Evolutionary conservation across 2,113 vertebrate genomes (phyloP).

Genomic region (Callorhinus ursinus): DNA sequence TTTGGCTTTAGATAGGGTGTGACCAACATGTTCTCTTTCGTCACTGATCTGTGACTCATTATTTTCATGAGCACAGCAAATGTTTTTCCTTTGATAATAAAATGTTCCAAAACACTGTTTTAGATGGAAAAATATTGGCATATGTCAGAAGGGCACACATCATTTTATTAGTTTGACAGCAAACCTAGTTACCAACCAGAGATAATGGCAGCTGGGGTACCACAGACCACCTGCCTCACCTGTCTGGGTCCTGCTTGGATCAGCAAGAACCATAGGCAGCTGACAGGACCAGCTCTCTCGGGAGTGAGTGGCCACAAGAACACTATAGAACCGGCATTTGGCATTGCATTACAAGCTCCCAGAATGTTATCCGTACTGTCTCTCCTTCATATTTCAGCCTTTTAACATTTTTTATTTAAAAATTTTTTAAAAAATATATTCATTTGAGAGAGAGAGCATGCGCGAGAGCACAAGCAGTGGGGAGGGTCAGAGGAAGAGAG

Average conservation of each 20-base stretch:
- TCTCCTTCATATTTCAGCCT: neutral
- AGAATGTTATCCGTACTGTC: neutral
- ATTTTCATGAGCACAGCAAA: slow-evolving; percentile 51
- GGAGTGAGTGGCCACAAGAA: neutral
- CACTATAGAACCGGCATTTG: neutral
- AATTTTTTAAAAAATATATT: neutral
- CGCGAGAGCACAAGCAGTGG: neutral
- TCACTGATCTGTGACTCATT: slow-evolving; percentile 51
- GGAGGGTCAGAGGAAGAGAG: neutral
- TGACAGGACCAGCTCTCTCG: neutral
- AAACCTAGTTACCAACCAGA: neutral
- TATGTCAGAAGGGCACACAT: neutral
- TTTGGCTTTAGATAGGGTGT: neutral
- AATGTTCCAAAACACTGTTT: slow-evolving; percentile 55
- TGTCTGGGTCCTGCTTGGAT: neutral
- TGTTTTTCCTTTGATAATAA: slow-evolving; percentile 61
- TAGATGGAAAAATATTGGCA: slow-evolving; percentile 22
- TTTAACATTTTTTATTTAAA: neutral
- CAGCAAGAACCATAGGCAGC: neutral
- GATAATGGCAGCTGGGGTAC: neutral
- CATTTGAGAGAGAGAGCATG: neutral
- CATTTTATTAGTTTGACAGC: neutral
- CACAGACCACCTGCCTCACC: neutral
- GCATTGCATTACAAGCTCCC: neutral
- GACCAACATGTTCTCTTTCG: neutral